Percentiles rank a stretch among this genome's conserved stretches.
Conservation (phyloP, 2,113 vertebrate genomes). For the Elachura formosa region DNA sequence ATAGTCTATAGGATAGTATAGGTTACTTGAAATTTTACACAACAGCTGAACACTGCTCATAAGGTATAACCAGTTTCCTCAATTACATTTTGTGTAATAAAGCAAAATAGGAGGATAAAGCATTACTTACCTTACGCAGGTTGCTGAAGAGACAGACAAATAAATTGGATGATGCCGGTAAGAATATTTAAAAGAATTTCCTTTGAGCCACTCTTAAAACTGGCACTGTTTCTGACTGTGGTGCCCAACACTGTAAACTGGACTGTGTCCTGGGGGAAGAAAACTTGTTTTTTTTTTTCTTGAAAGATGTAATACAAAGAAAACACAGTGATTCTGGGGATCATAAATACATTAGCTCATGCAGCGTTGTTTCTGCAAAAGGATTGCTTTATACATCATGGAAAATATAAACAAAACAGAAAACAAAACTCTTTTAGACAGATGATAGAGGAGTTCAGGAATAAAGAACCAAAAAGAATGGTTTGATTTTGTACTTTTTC, state of each 20-base stretch:
- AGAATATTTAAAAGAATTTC: neutral
- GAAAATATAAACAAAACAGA: slow-evolving; percentile 15
- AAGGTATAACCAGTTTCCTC: neutral
- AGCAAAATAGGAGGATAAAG: neutral
- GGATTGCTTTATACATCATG: slow-evolving; percentile 15
- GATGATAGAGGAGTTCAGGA: neutral
- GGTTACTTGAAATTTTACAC: neutral
- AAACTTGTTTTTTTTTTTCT: slow-evolving; percentile 12
- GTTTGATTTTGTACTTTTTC: neutral
- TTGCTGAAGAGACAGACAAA: neutral
- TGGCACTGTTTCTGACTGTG: neutral
- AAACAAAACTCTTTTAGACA: slow-evolving; percentile 25
- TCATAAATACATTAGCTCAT: slow-evolving; percentile 45
- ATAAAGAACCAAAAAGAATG: neutral
- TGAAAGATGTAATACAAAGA: slow-evolving; percentile 20
- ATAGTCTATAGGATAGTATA: neutral
- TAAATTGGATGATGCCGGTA: neutral
- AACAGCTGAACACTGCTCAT: neutral
- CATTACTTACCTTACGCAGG: neutral
- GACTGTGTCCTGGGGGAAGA: neutral
- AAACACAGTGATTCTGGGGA: slow-evolving; percentile 12
- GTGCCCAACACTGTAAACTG: neutral
- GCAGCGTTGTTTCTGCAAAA: slow-evolving; percentile 22
- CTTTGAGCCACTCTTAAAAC: neutral
- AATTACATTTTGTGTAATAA: neutral